Percentiles rank a stretch among this genome's conserved stretches.
These are phyloP conservation scores for Aphaenogaster rudis DNA, from an alignment of 1,140 invertebrate species.

Conservation along the genomic window DNA sequence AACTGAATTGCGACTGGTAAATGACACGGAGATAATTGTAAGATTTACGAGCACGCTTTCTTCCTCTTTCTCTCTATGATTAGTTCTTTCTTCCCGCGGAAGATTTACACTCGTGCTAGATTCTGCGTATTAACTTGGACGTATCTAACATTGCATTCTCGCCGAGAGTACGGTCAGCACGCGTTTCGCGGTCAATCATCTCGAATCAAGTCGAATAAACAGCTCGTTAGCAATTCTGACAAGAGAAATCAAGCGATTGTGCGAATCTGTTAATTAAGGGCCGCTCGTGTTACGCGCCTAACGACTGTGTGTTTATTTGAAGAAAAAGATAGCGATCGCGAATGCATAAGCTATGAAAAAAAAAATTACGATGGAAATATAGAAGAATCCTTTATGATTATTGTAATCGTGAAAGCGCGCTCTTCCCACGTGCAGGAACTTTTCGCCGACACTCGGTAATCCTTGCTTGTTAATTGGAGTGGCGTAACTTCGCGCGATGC, in stretches of 20 bases:
- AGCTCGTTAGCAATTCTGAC: constrained; percentile 54
- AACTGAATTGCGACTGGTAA: constrained; percentile 83
- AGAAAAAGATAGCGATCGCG: constrained; percentile 51
- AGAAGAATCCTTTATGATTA: constrained; percentile 34
- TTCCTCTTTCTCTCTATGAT: constrained; percentile 79
- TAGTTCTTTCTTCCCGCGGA: constrained; percentile 75
- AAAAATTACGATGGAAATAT: constrained; percentile 22
- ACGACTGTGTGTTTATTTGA: constrained; percentile 48
- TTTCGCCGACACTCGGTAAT: constrained; percentile 66
- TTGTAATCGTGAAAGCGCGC: constrained; percentile 46
- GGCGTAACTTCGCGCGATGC: constrained; percentile 23
- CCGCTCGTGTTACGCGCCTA: constrained; percentile 24
- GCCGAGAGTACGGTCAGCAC: background rate
- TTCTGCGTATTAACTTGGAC: background rate
- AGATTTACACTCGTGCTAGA: constrained; percentile 68
- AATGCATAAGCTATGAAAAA: constrained; percentile 44
- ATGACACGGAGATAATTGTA: constrained; percentile 77
- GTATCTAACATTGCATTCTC: background rate
- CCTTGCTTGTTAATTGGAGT: constrained; percentile 58
- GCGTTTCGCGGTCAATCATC: constrained; percentile 36
- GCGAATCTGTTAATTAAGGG: constrained; percentile 58
- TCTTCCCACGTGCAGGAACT: constrained; percentile 70
- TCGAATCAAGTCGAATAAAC: constrained; percentile 12
- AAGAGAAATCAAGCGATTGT: constrained; percentile 60
- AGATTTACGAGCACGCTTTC: constrained; percentile 81